Base-by-base conservation (phyloP, 2,113 vertebrate genomes). In the Callipepla squamata region DNA sequence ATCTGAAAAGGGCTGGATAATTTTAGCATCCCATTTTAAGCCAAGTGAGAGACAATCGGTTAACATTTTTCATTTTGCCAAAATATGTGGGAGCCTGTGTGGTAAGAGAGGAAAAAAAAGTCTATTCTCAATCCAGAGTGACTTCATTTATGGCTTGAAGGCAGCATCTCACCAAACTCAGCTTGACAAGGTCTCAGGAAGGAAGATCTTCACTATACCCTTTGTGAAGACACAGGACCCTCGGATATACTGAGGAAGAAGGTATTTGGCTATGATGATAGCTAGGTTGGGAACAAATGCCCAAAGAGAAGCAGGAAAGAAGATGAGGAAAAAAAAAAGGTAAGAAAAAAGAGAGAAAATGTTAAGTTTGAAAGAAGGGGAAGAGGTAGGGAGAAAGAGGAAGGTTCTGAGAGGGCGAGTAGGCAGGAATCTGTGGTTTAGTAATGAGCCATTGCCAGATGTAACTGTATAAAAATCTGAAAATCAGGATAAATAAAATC, bases 401-500 rank as follows among this genome's bases (percentile, higher is more conserved):
- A 13, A 34, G 8, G 3, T 62, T 11, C 18, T 18, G 17, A 0
- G 4, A 4, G 51, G 16, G 7, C 0, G 7, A 4, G 11, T 26
- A 63, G 11, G 61, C 61, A 63, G 38, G 16, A 50, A 50, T 59
- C 8, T 63, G 59, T 48, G 50, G 14, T 19, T 78, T 26, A 48
- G 61, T 34, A 77, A 28, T 12, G 40, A 86, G 30, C 40, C 51
- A 16, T 8, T 48, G 28, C 26, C 47, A 74, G 65, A 13, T 28
- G 19, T 32, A 47, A 67, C 6, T 6, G 23, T 0, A 58, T 21
- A 65, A 83, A 73, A 79, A 74, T 34, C 8, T 32, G 50, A 90
- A 63, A n/a, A 22, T 48, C 25, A 23, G 18, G 28, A 17, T 42
- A 50, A 89, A 80, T 74, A 25, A 68, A 72, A 26, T 9, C n/a